Evolutionary conservation across 2,888 invertebrate genomes (phyloP), one percentile per base, ranked within the genome.

Genomic region (Aproaerema taeniolella): DNA sequence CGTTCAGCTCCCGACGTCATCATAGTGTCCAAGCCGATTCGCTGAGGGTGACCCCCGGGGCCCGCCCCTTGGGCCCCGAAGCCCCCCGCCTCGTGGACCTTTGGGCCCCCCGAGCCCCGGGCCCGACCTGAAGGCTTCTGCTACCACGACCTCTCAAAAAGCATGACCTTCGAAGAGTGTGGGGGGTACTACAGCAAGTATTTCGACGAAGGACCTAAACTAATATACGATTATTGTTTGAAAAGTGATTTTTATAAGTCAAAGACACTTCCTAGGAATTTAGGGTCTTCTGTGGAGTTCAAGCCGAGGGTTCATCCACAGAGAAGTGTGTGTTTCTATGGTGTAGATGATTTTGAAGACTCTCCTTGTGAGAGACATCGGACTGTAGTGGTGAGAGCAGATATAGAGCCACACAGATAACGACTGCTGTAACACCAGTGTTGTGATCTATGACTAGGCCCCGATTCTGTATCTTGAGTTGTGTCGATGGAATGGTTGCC

Each of bases 1-100:
- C 94, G 95, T 62, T 95, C 95, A 41, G 95, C 95, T 1, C 95
- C 95, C 34, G 96, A 96, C 75, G 95, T 96, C 60, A 95, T 96
- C 67, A 95, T 95, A 10, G 86, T 86, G 11, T 85, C 86, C 45
- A 85, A 86, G 43, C 85, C 83, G 79, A 72, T 85, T 86, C 82
- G 85, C 86, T 86, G 86, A 86, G 79, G 74, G 51, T 68, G 81
- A 83, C 83, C 79, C 46, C 57, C 68, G 85, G 85, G 86, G 83
- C 83, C 80, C 73, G 62, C 75, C 1, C 79, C 79, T 39, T 81
- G 85, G 85, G 85, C 82, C 72, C 83, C 83, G 60, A 80, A 47
- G 2, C 81, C 83, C 14, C 82, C 83, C 5, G 63, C 62, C 40
- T 57, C 60, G 49, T 78, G 77, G 74, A 47, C 49, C 15, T 61